Percentiles rank a stretch among this genome's conserved stretches.
Conservation (phyloP, 2,888 invertebrate species). For the Drosophila hamatofila region DNA sequence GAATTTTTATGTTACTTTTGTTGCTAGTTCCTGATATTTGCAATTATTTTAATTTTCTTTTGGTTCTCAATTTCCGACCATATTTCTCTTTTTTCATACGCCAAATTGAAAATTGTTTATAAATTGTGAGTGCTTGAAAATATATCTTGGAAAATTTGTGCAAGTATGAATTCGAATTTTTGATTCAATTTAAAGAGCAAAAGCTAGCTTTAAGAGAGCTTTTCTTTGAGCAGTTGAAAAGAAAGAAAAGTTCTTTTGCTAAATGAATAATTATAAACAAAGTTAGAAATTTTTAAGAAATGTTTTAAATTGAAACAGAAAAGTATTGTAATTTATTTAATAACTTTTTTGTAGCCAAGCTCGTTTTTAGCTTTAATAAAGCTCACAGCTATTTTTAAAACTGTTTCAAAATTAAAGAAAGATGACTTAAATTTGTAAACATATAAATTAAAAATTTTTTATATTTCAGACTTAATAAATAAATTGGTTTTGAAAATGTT, state of each 20-base stretch:
- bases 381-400: too few species aligned
- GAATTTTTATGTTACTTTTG: slow-evolving; percentile 12
- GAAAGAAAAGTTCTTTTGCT: neutral
- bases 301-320: too few species aligned
- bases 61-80: neutral
- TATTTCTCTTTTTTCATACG: slow-evolving; percentile 21
- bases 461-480: too few species aligned
- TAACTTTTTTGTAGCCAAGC: too few species aligned
- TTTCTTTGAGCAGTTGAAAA: neutral
- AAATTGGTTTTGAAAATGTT: too few species aligned
- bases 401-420: too few species aligned
- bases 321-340: too few species aligned
- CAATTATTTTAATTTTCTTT: neutral
- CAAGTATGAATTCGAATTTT: neutral
- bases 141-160: neutral
- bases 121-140: neutral
- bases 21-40: slow-evolving; percentile 10
- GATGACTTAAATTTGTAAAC: too few species aligned
- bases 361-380: too few species aligned
- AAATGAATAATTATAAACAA: too few species aligned
- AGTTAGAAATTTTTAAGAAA: too few species aligned
- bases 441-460: too few species aligned
- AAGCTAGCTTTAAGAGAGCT: neutral
- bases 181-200: neutral
- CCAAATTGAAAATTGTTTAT: neutral